Evolutionary conservation across 2,113 vertebrate species (phyloP).

Genomic region (Podilymbus podiceps): DNA sequence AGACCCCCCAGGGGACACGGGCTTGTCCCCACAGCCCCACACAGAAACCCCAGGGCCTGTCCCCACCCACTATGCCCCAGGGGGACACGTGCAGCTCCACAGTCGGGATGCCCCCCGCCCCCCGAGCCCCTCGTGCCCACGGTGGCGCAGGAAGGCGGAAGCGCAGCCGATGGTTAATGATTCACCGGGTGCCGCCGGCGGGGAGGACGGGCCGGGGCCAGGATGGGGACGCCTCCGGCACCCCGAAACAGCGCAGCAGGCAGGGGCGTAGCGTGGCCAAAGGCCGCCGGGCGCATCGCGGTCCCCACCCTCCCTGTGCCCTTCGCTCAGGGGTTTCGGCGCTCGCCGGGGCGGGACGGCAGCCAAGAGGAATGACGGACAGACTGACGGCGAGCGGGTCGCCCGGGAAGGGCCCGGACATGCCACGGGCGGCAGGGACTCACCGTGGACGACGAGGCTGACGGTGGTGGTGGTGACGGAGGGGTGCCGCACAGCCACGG

Average conservation of each 20-base stretch:
- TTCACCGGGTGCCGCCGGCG: neutral
- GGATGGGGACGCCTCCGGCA: neutral
- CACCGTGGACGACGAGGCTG: neutral
- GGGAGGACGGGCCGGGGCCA: neutral
- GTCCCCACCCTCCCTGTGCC: neutral
- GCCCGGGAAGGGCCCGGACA: neutral
- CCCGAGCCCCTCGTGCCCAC: neutral
- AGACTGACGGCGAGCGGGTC: neutral
- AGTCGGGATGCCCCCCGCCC: neutral
- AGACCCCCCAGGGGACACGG: neutral
- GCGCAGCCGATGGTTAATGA: neutral
- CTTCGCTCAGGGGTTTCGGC: neutral
- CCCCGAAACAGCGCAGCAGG: neutral
- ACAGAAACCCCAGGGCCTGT: neutral
- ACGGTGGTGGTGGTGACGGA: neutral
- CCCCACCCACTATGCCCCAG: neutral
- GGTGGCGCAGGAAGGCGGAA: neutral
- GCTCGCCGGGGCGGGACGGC: neutral
- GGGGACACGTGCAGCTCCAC: neutral
- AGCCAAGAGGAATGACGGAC: neutral
- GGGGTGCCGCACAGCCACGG: neutral
- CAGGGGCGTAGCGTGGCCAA: neutral
- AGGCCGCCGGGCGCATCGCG: neutral
- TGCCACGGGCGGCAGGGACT: neutral
- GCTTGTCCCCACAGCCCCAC: neutral